Evolutionary conservation across 1,140 invertebrate genomes (phyloP), one percentile per base, ranked within the genome.

Genomic region (Conopomorpha cramerella): DNA sequence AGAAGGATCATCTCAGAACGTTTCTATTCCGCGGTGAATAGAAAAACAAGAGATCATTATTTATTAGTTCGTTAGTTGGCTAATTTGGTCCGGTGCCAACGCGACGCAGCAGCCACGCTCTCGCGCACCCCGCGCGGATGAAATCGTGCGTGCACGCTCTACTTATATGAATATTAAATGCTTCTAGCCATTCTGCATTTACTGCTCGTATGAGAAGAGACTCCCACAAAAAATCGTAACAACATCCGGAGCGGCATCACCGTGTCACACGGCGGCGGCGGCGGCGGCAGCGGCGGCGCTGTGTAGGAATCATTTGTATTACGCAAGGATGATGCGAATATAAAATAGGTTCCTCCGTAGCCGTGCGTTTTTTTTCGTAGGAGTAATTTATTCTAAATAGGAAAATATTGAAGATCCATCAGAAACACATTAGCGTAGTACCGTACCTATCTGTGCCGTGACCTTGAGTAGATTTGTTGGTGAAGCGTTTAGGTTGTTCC

Each of bases 11-110:
- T 63, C 41, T 52, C 50, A 49, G 42, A 51, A 59, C 60, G 60
- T 55, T 63, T 68, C 66, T 71, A 74, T 74, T 66, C 55, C 53
- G 51, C 51, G 48, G 45, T 49, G 63, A 67, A 66, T 70, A 72
- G 70, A 74, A 74, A 74, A 74, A 74, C 63, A 74, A 74, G 64
- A 72, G 67, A 74, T 63, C 57, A 68, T 72, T 70, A 74, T 74
- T 74, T 74, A 74, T 74, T 72, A 71, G 63, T 71, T 61, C 51
- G 68, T 65, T 66, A 71, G 65, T 63, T 65, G 55, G 65, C 60
- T 74, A 74, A 74, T 74, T 74, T 70, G 65, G 67, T 72, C 65
- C 51, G 52, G 36, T 56, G 67, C 53, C 64, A 65, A 54, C 52
- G 41, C 32, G 53, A 44, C 57, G 57, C 48, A 46, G 55, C 48